Evolutionary conservation across 1,140 invertebrate species (phyloP).

Genomic region (Teleopsis dalmanni): DNA sequence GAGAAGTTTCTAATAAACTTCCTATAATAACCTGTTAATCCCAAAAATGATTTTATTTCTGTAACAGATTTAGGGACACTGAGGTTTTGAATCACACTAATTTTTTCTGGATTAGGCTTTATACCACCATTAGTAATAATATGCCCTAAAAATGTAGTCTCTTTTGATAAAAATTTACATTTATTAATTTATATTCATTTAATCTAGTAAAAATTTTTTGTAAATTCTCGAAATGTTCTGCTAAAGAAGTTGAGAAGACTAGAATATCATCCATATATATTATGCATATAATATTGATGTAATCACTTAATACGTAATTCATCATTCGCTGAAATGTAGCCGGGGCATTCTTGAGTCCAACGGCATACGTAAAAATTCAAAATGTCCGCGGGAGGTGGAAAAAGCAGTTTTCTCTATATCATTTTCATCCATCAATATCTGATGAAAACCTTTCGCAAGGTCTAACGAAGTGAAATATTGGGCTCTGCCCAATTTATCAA

Average conservation of each 20-base stretch:
- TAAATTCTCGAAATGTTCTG: too few relatives aligned
- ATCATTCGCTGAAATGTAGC: background rate
- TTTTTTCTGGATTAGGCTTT: conserved; percentile 6
- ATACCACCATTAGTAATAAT: background rate
- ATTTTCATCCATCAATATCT: background rate
- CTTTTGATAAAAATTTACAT: conserved; percentile 1
- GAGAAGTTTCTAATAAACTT: conserved; percentile 5
- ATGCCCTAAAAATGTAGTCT: conserved; percentile 3
- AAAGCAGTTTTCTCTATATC: background rate
- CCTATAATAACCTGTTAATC: conserved; percentile 7
- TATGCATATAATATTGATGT: background rate
- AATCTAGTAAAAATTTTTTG: conserved; percentile 1
- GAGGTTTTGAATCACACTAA: conserved; percentile 4
- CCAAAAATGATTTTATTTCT: conserved; percentile 5
- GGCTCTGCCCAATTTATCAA: background rate
- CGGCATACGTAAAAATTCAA: background rate
- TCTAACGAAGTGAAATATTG: background rate
- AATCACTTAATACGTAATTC: background rate
- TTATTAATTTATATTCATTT: background rate
- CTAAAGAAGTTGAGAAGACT: background rate
- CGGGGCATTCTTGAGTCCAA: background rate
- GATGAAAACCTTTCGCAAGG: background rate
- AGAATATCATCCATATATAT: background rate
- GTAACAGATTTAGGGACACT: conserved; percentile 3
- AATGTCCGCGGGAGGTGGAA: background rate